Evolutionary conservation across 2,797 vertebrate genomes (phyloP), one percentile per base, ranked within the genome.

Genomic region (Poecile montanus): DNA sequence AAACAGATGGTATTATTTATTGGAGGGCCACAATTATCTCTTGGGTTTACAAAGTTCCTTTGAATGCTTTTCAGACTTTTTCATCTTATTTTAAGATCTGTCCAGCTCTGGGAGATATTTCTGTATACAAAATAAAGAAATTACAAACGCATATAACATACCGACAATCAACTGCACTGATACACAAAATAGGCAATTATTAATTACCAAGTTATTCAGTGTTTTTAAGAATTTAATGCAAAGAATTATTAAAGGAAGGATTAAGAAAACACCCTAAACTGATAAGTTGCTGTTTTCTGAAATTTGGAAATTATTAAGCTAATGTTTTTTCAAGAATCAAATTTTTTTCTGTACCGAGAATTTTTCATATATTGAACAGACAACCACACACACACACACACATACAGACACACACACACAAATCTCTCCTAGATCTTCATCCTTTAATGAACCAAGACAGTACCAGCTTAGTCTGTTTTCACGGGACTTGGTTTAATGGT

Each of bases 1-100:
- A 75, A 96, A 88, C 57, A 95, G 82, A 96, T 86, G 80, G 53
- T 27, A 89, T 82, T 80, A 47, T 34, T 92, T 93, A 40, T 85
- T 79, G 76, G 13, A 88, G 13, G 34, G 13, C 42, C 26, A 32
- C 18, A 78, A 54, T 72, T 91, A 62, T 67, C 70, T 88, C 54
- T 45, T 81, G 74, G 9, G n/a, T 81, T 87, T 94, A 65, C 38
- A 94, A 95, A 91, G 36, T 26, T 88, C 50, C 40, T 74, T 11
- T 91, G 62, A 61, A 34, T 79, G 32, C 48, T 95, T 76, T 93
- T 48, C 42, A 51, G 44, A 76, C 36, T 30, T 80, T 91, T 70
- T 85, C 73, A 74, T 67, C 51, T 82, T 36, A 27, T 82, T 73
- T 88, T 84, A 81, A 78, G 45, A 66, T 89, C 54, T 47, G 2